Percentiles rank a stretch among this genome's conserved stretches.
phyloP scores from a whole-genome alignment of 2,113 vertebrate genomes.

The Lophura nycthemera region DNA sequence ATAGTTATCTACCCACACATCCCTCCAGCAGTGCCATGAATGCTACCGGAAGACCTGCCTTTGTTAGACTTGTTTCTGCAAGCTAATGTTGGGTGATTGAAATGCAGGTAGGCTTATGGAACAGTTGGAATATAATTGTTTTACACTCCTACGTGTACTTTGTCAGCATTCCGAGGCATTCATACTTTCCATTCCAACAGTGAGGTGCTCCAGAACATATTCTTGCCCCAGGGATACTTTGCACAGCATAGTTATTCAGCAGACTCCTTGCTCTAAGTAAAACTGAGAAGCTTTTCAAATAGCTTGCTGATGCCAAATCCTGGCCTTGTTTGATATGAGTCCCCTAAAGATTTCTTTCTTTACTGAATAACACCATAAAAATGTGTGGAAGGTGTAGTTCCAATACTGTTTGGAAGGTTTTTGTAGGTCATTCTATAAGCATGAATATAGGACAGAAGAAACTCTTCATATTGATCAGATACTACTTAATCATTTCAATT shows the following conservation, averaged over 20 bases:
- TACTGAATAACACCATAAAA: not conserved
- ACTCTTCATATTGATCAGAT: not conserved
- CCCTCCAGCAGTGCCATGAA: not conserved
- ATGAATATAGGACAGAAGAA: not conserved
- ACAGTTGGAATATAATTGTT: not conserved
- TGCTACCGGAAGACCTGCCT: not conserved
- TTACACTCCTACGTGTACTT: not conserved
- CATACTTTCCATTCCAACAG: not conserved
- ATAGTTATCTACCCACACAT: not conserved
- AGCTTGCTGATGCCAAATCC: not conserved
- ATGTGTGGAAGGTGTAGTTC: not conserved
- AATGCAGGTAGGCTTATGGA: not conserved
- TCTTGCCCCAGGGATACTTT: not conserved
- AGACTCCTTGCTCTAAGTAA: not conserved
- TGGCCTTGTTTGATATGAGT: not conserved
- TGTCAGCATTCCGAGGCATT: not conserved
- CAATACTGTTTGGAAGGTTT: not conserved
- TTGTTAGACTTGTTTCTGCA: not conserved
- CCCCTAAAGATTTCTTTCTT: not conserved
- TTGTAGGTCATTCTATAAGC: not conserved
- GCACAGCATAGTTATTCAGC: not conserved
- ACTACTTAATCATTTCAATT: not conserved
- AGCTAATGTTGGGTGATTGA: not conserved
- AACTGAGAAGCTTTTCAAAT: not conserved
- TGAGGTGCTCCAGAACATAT: not conserved